Conservation (phyloP, 2,797 vertebrate species). For the Carcharodon carcharias region DNA sequence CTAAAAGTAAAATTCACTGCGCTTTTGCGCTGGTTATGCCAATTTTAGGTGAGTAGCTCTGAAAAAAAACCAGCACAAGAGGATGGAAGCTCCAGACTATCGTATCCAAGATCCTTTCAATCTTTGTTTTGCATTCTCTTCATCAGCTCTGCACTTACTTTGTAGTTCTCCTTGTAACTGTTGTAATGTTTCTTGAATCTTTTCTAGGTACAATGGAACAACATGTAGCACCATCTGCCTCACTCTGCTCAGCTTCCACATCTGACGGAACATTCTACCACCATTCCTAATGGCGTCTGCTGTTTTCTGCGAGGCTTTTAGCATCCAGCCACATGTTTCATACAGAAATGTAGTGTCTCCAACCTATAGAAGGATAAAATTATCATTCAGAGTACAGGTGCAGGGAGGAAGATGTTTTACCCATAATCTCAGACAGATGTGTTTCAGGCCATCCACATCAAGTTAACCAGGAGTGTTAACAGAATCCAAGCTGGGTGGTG, state of each 20-base stretch:
- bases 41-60: neutral
- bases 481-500: too few species aligned
- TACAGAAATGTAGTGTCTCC: constrained; percentile 55
- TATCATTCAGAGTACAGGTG: neutral
- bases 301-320: constrained; percentile 48
- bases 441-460: neutral
- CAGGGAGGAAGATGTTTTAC: neutral
- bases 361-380: constrained; percentile 51
- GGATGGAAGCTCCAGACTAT: neutral
- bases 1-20: neutral
- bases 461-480: neutral
- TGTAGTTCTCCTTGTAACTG: constrained; percentile 68
- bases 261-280: constrained; percentile 39
- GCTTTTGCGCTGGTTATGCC: neutral
- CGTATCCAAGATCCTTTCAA: neutral
- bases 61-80: neutral
- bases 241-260: constrained; percentile 57
- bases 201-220: constrained; percentile 55
- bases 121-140: neutral
- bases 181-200: constrained; percentile 57
- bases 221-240: constrained; percentile 48
- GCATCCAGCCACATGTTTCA: constrained; percentile 50
- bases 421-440: neutral
- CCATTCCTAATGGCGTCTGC: constrained; percentile 48
- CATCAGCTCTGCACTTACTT: constrained; percentile 56